Evolutionary conservation across 2,797 vertebrate genomes (phyloP).

Genomic region (Chromobotia macracanthus): DNA sequence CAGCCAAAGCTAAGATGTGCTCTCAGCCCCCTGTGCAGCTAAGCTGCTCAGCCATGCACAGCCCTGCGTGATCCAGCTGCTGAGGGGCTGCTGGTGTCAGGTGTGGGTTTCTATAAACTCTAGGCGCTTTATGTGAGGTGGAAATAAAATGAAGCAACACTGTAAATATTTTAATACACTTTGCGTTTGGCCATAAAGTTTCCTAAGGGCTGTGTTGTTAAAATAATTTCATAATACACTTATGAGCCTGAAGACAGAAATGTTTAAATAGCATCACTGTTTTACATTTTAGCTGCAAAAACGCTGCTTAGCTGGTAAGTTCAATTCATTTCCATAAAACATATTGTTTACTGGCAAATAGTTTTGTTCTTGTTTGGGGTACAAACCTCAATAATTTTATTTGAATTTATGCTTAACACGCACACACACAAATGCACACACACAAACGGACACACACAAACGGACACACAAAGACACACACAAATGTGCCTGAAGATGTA

Average conservation of each 20-base stretch:
- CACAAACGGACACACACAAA: no score
- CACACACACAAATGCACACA: constrained; percentile 80
- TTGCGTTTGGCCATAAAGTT: neutral
- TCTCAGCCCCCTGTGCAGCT: constrained; percentile 3
- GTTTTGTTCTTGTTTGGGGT: no score
- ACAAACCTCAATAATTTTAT: no score
- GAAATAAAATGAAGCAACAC: neutral
- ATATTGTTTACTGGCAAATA: no score
- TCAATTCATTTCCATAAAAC: neutral
- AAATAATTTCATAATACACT: neutral
- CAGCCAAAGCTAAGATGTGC: constrained; percentile 24
- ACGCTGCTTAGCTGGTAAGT: neutral
- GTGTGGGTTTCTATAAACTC: constrained; percentile 14
- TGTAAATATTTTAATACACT: neutral
- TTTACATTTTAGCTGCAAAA: neutral
- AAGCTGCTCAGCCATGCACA: constrained; percentile 13
- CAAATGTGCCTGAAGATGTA: no score
- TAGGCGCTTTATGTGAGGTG: neutral
- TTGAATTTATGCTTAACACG: no score
- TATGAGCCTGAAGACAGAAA: neutral
- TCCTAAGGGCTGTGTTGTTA: neutral
- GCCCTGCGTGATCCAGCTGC: constrained; percentile 11
- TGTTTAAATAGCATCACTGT: neutral
- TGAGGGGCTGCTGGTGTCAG: neutral
- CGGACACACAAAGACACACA: no score